Evolutionary conservation across 2,888 invertebrate species (phyloP).

Genomic region (Heliothis peltigera): DNA sequence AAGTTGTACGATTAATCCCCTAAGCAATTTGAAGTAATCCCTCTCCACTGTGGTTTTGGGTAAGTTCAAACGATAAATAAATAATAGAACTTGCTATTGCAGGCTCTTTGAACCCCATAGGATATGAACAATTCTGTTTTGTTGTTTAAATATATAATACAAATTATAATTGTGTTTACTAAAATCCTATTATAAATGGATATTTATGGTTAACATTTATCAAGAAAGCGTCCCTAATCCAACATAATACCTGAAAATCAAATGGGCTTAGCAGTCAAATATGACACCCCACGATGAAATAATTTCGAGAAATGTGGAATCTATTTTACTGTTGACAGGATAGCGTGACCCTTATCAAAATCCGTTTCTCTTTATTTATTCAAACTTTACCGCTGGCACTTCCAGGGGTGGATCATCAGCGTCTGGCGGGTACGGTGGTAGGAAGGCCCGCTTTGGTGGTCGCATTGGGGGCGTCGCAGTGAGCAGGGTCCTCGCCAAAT

Average conservation of each 20-base stretch:
- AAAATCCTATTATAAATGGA: too few relatives aligned
- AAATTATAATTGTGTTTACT: too few relatives aligned
- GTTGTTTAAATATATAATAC: slow-evolving; percentile 2
- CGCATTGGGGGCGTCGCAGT: slow-evolving; percentile 91
- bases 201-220: background rate
- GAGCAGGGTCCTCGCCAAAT: slow-evolving; percentile 95
- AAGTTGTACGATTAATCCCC: slow-evolving; percentile 51
- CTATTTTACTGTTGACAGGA: slow-evolving; percentile 40
- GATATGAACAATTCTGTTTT: slow-evolving; percentile 4
- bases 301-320: slow-evolving; percentile 28
- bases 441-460: slow-evolving; percentile 92
- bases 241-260: background rate
- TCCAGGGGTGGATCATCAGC: slow-evolving; percentile 85
- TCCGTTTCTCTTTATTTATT: slow-evolving; percentile 25
- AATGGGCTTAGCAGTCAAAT: background rate
- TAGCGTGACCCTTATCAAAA: slow-evolving; percentile 35
- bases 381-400: slow-evolving; percentile 80
- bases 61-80: slow-evolving; percentile 43
- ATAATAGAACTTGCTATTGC: slow-evolving; percentile 47
- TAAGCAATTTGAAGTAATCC: slow-evolving; percentile 57
- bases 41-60: slow-evolving; percentile 27
- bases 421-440: slow-evolving; percentile 87
- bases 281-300: slow-evolving; percentile 27
- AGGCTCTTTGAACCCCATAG: slow-evolving; percentile 5
- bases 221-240: background rate